These are phyloP conservation scores for Zosterops pallidus DNA, from an alignment of 2,113 vertebrate species.

Conservation along the genomic window DNA sequence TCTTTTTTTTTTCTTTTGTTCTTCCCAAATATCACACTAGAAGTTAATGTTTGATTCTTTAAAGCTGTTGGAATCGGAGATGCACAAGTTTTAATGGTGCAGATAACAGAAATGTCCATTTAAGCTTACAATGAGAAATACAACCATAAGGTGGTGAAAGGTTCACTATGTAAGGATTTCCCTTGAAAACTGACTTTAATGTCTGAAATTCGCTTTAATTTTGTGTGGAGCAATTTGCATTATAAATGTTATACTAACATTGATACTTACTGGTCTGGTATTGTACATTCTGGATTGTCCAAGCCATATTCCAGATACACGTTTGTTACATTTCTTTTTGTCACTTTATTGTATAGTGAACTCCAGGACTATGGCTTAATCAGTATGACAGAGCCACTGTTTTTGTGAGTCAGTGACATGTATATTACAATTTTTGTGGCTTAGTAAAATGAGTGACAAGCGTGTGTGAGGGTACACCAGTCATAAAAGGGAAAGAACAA, in stretches of 20 bases:
- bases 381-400: conserved; percentile 8
- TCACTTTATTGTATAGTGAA: background rate
- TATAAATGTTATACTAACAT: background rate
- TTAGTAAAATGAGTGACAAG: conserved; percentile 38
- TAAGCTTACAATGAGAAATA: background rate
- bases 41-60: background rate
- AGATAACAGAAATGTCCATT: background rate
- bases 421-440: conserved; percentile 17
- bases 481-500: conserved; percentile 4
- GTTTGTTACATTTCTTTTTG: background rate
- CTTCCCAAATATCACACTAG: background rate
- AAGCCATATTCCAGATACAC: background rate
- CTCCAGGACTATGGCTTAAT: conserved; percentile 2
- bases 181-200: background rate
- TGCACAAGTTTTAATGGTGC: background rate
- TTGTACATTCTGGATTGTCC: background rate
- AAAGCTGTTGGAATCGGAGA: background rate
- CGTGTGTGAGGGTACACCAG: background rate
- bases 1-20: background rate
- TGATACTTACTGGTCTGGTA: background rate
- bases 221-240: background rate
- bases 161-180: background rate
- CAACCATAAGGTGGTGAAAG: background rate
- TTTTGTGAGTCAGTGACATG: conserved; percentile 1
- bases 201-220: background rate